Conservation (phyloP, 2,113 vertebrate genomes). For the Haliaeetus leucogaster region DNA sequence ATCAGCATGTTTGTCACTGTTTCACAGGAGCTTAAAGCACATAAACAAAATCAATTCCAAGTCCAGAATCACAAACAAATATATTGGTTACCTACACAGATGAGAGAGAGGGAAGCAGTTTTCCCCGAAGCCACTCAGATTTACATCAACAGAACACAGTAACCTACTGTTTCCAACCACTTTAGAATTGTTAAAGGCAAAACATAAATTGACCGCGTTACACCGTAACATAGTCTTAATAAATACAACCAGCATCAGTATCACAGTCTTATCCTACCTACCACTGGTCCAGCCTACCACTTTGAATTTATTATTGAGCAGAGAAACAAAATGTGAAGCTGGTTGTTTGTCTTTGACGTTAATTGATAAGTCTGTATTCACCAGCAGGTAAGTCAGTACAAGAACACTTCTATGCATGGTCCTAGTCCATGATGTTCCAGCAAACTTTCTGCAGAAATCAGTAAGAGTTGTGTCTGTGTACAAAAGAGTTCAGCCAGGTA, state of each 20-base stretch:
- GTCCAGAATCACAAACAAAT: slow-evolving; percentile 37
- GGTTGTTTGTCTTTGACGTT: neutral
- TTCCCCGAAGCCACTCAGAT: neutral
- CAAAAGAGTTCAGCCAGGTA: neutral
- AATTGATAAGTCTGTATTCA: neutral
- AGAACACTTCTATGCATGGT: neutral
- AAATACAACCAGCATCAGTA: neutral
- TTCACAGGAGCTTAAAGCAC: slow-evolving; percentile 21
- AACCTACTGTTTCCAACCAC: neutral
- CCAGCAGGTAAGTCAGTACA: neutral
- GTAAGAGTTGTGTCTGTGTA: neutral
- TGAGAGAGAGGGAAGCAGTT: neutral
- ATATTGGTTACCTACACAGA: neutral
- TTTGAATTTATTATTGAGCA: neutral
- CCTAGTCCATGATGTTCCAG: neutral
- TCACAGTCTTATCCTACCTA: neutral
- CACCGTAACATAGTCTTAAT: neutral
- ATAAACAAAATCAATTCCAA: slow-evolving; percentile 37
- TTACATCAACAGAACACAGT: neutral
- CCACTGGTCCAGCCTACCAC: neutral
- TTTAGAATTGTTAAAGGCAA: slow-evolving; percentile 10
- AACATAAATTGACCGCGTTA: neutral
- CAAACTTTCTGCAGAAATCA: neutral
- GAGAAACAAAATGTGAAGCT: neutral
- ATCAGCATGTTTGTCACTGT: slow-evolving; percentile 15